These are phyloP conservation scores for Chlorops oryzae DNA, from an alignment of 1,140 invertebrate genomes.

Conservation along the genomic window DNA sequence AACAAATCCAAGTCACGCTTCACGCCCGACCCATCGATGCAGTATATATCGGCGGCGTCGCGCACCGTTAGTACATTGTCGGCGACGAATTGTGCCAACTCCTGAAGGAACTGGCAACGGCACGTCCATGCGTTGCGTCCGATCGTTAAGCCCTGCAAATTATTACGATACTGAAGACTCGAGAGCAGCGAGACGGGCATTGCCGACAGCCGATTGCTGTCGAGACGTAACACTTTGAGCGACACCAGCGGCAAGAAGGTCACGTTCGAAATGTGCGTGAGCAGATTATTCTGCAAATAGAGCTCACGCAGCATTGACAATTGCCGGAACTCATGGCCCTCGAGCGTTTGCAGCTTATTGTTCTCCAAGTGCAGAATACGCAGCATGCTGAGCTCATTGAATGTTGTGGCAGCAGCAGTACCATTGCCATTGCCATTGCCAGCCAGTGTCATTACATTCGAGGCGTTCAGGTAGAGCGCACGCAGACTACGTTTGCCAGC, in stretches of 20 bases:
- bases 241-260: slow-evolving; percentile 71
- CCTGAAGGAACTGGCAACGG: slow-evolving; percentile 80
- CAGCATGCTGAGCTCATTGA: slow-evolving; percentile 71
- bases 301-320: slow-evolving; percentile 72
- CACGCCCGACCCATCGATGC: slow-evolving; percentile 70
- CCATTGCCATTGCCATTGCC: too few species aligned
- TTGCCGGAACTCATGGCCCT: slow-evolving; percentile 78
- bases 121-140: slow-evolving; percentile 84
- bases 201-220: slow-evolving; percentile 73
- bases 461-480: slow-evolving; percentile 75
- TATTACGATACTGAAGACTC: slow-evolving; percentile 36
- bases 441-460: slow-evolving; percentile 69
- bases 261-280: slow-evolving; percentile 68
- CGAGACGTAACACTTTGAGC: slow-evolving; percentile 72
- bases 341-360: slow-evolving; percentile 68
- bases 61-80: slow-evolving; percentile 74
- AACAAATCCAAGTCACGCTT: slow-evolving; percentile 67
- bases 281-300: slow-evolving; percentile 78
- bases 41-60: slow-evolving; percentile 70
- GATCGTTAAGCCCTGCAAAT: slow-evolving; percentile 67
- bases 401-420: too few species aligned
- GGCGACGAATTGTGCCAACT: slow-evolving; percentile 73
- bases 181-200: slow-evolving; percentile 37
- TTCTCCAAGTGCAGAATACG: slow-evolving; percentile 77
- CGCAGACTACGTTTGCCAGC: slow-evolving; percentile 79